A percentile compares a stretch with the other conserved stretches of the same genome.
These are phyloP conservation scores for Amphimallon solstitiale DNA, from an alignment of 2,888 invertebrate species.

Conservation along the genomic window DNA sequence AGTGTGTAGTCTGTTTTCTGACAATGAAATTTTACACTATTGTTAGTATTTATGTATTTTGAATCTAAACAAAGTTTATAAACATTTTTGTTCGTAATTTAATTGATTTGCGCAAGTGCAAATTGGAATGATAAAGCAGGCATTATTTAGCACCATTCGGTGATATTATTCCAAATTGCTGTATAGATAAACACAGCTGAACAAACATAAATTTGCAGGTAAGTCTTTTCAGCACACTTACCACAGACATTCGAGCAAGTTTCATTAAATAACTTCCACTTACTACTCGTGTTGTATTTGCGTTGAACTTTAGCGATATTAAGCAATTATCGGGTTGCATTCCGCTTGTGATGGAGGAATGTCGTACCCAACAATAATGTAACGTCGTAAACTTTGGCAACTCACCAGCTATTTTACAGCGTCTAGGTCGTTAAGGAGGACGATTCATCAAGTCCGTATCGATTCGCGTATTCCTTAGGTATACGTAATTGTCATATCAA, in stretches of 20 bases:
- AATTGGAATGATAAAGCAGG: no score
- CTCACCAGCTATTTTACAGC: background rate
- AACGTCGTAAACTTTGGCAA: background rate
- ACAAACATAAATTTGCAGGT: background rate
- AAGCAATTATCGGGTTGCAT: constrained; percentile 13
- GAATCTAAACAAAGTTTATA: no score
- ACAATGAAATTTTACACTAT: no score
- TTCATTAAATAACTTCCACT: background rate
- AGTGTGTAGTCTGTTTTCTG: no score
- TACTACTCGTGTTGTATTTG: background rate
- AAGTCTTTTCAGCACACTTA: background rate
- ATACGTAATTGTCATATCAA: background rate
- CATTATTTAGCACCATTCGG: no score
- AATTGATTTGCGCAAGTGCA: no score
- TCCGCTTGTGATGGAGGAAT: background rate
- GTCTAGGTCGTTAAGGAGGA: background rate
- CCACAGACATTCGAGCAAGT: background rate
- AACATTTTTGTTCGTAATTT: no score
- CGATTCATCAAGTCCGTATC: background rate
- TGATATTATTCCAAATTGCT: background rate
- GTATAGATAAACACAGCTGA: background rate
- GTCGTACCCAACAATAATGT: background rate
- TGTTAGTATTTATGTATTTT: no score
- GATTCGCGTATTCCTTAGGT: background rate
- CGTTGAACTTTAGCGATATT: constrained; percentile 6